phyloP scores from a whole-genome alignment of 2,797 vertebrate genomes.

The Gymnopithys bicolor region DNA sequence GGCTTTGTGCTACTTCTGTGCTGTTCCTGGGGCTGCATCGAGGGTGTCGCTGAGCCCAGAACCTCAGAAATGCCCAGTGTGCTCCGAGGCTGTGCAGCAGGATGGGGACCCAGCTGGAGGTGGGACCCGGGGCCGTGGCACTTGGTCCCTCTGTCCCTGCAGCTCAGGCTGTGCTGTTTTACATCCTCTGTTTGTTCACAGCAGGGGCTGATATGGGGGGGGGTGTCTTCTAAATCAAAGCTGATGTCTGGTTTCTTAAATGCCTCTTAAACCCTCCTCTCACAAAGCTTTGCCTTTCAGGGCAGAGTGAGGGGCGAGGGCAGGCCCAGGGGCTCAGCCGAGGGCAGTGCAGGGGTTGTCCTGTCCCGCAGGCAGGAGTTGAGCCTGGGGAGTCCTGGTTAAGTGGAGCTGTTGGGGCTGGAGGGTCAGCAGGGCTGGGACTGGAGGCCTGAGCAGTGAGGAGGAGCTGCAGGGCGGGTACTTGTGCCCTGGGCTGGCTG shows the following conservation, averaged over 20 bases:
- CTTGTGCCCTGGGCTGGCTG: accelerated
- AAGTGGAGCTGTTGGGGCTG: too few relatives aligned
- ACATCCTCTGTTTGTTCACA: not conserved
- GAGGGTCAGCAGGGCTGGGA: too few relatives aligned
- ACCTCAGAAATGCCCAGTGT: not conserved
- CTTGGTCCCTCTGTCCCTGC: not conserved
- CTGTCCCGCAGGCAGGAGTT: not conserved
- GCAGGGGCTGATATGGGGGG: not conserved
- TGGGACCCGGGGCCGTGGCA: not conserved
- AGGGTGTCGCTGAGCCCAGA: not conserved
- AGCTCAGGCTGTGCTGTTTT: not conserved
- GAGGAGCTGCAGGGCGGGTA: accelerated
- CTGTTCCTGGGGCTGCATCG: not conserved
- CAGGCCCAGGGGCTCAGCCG: not conserved
- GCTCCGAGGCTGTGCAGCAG: not conserved
- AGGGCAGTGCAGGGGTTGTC: not conserved
- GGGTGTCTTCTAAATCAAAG: not conserved
- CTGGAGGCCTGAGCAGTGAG: not conserved
- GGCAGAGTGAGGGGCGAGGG: not conserved
- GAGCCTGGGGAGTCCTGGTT: not conserved
- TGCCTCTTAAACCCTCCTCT: not conserved
- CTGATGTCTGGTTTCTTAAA: not conserved
- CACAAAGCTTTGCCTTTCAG: not conserved
- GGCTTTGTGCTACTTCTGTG: not conserved
- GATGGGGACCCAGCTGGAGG: not conserved